Conservation (phyloP, 2,797 vertebrate species). For the Propithecus deckenii region DNA sequence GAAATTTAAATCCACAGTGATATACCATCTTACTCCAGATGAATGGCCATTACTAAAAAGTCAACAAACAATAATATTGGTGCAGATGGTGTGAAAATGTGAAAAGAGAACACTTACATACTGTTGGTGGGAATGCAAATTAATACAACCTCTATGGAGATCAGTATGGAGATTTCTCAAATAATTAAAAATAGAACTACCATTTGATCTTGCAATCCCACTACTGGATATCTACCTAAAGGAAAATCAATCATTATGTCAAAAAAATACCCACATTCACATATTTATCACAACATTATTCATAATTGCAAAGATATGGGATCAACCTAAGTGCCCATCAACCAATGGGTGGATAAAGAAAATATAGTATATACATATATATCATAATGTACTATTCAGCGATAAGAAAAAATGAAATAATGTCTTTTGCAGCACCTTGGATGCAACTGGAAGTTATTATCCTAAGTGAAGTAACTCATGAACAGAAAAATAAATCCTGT, state of each 20-base stretch:
- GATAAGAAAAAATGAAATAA: background rate
- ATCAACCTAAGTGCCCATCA: background rate
- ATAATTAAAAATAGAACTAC: background rate
- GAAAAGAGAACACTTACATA: background rate
- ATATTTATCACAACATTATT: background rate
- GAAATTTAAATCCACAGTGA: background rate
- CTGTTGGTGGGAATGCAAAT: background rate
- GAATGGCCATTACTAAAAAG: background rate
- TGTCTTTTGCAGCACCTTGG: background rate
- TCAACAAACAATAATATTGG: background rate
- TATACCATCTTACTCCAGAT: background rate
- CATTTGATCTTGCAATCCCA: background rate
- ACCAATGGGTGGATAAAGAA: background rate
- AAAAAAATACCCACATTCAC: background rate
- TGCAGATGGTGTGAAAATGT: background rate
- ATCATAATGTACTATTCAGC: background rate
- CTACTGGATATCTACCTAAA: background rate
- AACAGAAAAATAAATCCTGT: background rate
- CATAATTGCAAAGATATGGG: background rate
- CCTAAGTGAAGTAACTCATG: background rate
- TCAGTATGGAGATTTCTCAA: background rate
- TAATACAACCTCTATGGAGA: background rate
- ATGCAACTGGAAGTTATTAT: background rate
- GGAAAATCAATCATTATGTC: background rate
- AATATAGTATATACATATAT: background rate